Base-by-base conservation (phyloP, 2,888 invertebrate genomes). In the Macrophya alboannulata region DNA sequence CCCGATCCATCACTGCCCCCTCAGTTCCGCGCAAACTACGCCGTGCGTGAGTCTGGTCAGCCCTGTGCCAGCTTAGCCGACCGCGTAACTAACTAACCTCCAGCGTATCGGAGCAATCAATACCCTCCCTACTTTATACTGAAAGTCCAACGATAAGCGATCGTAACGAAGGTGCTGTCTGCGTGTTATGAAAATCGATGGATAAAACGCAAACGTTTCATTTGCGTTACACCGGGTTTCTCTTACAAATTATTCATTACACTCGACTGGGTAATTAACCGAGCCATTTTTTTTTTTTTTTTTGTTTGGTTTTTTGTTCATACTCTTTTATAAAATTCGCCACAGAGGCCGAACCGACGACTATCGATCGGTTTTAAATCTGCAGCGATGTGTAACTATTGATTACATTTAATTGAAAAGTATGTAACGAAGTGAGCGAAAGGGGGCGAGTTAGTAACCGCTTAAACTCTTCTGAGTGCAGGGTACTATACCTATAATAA, bases 1-100 rank as follows among this genome's bases (percentile, higher is more conserved):
- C 90, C 91, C 93, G 91, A 93, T 93, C 93, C 93, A 93, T 93
- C 93, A 93, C 92, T 93, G 92, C 92, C 92, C 89, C 87, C 86
- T 87, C 51, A 83, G 83, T 83, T 83, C 86, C 85, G 85, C 85
- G 88, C 87, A 88, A 86, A 87, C 87, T 87, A 86, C 88, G 87
- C 87, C 86, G 88, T 86, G 88, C 89, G 89, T 88, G 89, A 88
- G 86, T 87, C 84, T 86, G 85, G 85, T 85, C 86, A 82, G 48
- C 71, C 83, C 84, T 71, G 68, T 68, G 65, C 76, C 59, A 72
- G 71, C 68, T 83, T 83, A 43, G 68, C 85, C 48, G 45, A 72
- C 83, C 77, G n/a, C 83, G 81, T 84, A 87, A 87, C 79, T 87
- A 87, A 87, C 87, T 79, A 83, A 87, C 86, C 86, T 85, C 86